Evolutionary conservation across 2,888 invertebrate species (phyloP).

Genomic region (Lasioglossum zephyrum): DNA sequence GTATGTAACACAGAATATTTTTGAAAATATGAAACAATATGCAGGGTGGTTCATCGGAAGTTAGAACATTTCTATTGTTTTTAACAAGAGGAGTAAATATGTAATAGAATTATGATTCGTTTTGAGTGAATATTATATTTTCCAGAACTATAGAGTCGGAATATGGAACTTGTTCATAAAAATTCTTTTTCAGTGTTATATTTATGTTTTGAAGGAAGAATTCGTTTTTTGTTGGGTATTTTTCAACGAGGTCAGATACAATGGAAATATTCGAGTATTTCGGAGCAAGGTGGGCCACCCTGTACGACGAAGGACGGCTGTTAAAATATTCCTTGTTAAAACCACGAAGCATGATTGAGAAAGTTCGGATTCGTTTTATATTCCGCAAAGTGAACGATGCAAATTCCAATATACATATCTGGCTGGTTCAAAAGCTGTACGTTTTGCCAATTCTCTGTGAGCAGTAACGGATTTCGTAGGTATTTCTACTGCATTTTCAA

Average conservation of each 20-base stretch:
- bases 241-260: neutral
- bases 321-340: slow-evolving; percentile 25
- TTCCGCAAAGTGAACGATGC: slow-evolving; percentile 55
- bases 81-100: too few relatives aligned
- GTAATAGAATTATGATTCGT: too few relatives aligned
- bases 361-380: slow-evolving; percentile 54
- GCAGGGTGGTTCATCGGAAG: too few relatives aligned
- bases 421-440: slow-evolving; percentile 36
- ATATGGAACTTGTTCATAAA: too few relatives aligned
- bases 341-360: slow-evolving; percentile 14
- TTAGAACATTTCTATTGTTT: too few relatives aligned
- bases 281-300: neutral
- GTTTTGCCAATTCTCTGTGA: slow-evolving; percentile 47
- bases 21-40: too few relatives aligned
- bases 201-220: neutral
- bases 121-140: too few relatives aligned
- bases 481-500: slow-evolving; percentile 74
- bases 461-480: slow-evolving; percentile 63
- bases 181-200: too few relatives aligned
- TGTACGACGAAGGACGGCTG: neutral
- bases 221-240: too few relatives aligned
- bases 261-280: neutral
- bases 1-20: too few relatives aligned
- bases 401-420: slow-evolving; percentile 46
- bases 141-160: too few relatives aligned